A percentile compares a stretch with the other conserved stretches of the same genome.
Evolutionary conservation across 30 jellyfish, hydroid and myxozoan species (phyloP).

Genomic region (Hydractinia symbiolongicarpus): DNA sequence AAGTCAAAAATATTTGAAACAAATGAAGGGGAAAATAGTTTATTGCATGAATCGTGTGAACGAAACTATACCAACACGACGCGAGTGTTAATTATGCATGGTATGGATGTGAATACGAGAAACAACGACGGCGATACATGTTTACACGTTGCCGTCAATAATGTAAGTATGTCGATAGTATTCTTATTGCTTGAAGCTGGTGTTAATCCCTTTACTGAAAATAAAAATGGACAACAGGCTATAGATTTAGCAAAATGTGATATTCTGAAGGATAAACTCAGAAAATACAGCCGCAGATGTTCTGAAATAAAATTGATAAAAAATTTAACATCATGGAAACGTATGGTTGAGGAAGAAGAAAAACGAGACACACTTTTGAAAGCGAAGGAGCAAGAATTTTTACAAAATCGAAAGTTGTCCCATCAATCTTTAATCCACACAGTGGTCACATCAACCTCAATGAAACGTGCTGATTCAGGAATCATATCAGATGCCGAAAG

Average conservation of each 20-base stretch:
- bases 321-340: background rate
- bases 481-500: conserved; percentile 20
- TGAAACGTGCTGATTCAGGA: conserved; percentile 10
- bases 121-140: conserved; percentile 22
- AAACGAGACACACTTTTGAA: background rate
- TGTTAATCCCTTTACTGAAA: conserved; percentile 22
- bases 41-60: conserved; percentile 15
- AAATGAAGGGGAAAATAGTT: conserved; percentile 6
- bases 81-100: conserved; percentile 22
- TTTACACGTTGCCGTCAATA: conserved; percentile 4
- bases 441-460: background rate
- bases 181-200: conserved; percentile 28
- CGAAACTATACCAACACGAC: background rate
- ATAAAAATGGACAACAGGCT: conserved; percentile 20
- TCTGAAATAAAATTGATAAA: conserved; percentile 14
- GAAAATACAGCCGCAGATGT: background rate
- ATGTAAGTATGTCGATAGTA: background rate
- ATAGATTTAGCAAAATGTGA: background rate
- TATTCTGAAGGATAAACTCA: background rate
- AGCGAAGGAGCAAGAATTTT: conserved; percentile 1
- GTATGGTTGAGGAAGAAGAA: conserved; percentile 14
- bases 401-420: conserved; percentile 6
- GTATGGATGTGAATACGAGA: conserved; percentile 12
- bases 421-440: background rate
- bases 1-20: background rate